Conservation (phyloP, 2,888 invertebrate species). For the Drosophila fungiperda region DNA sequence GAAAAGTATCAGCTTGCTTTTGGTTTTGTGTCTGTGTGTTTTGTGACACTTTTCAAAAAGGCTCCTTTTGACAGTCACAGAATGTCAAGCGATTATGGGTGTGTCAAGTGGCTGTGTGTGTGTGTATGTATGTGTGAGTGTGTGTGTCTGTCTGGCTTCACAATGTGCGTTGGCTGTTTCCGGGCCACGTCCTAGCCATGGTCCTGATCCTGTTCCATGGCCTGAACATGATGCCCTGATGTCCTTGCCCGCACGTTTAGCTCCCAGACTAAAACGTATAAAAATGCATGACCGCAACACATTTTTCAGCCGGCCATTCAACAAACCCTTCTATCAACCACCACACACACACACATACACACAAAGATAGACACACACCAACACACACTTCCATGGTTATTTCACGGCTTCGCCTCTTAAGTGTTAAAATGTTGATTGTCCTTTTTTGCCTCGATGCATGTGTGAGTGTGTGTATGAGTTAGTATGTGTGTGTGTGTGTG, state of each 20-base stretch:
- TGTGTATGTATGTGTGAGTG: slow-evolving; percentile 1
- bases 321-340: slow-evolving; percentile 28
- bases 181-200: slow-evolving; percentile 38
- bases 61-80: slow-evolving; percentile 54
- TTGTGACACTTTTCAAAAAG: slow-evolving; percentile 40
- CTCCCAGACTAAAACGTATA: slow-evolving; percentile 55
- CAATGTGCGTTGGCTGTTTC: slow-evolving; percentile 41
- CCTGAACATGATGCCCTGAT: slow-evolving; percentile 32
- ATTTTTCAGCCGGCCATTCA: slow-evolving; percentile 66
- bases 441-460: slow-evolving; percentile 57
- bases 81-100: slow-evolving; percentile 63
- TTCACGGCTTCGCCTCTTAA: slow-evolving; percentile 65
- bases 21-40: neutral
- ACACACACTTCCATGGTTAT: slow-evolving; percentile 33
- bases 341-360: neutral
- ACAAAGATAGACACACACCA: slow-evolving; percentile 7
- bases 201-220: slow-evolving; percentile 28
- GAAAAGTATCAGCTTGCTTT: slow-evolving; percentile 4
- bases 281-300: slow-evolving; percentile 80
- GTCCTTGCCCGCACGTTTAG: slow-evolving; percentile 46
- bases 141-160: slow-evolving; percentile 13
- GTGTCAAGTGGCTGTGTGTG: slow-evolving; percentile 5
- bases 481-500: slow-evolving; percentile 20
- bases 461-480: slow-evolving; percentile 20
- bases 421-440: slow-evolving; percentile 81